Evolutionary conservation across 2,888 invertebrate genomes (phyloP).

Genomic region (Plagodis dolabraria): DNA sequence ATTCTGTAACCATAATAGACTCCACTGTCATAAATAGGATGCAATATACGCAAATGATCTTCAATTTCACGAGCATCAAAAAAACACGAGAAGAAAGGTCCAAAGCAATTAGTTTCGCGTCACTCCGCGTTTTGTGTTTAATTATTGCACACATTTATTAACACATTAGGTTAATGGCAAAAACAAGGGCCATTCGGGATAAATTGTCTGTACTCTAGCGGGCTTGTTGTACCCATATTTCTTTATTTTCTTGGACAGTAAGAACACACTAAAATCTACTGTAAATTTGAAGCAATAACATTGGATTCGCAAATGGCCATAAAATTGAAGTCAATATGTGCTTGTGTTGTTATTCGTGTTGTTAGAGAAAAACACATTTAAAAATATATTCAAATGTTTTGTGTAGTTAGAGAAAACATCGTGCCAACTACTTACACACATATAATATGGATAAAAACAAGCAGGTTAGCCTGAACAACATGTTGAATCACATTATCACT

Average conservation of each 20-base stretch:
- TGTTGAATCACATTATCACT: no score
- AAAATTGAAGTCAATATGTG: no score
- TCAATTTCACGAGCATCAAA: conserved; percentile 22
- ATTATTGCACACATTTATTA: conserved; percentile 80
- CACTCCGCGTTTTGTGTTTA: conserved; percentile 69
- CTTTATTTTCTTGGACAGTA: conserved; percentile 11
- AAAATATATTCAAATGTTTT: no score
- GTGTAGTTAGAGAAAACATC: no score
- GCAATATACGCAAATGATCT: conserved; percentile 23
- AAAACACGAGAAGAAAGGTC: conserved; percentile 44
- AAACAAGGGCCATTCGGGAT: conserved; percentile 74
- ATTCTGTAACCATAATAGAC: neutral
- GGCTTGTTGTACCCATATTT: conserved; percentile 14
- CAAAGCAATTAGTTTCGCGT: conserved; percentile 69
- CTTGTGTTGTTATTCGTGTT: no score
- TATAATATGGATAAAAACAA: no score
- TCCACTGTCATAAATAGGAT: conserved; percentile 6
- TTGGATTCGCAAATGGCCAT: no score
- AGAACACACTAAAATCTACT: no score
- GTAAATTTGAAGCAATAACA: no score
- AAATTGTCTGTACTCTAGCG: conserved; percentile 61
- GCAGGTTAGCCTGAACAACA: no score
- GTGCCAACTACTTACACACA: no score
- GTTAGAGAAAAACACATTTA: no score
- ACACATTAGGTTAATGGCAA: conserved; percentile 78